Evolutionary conservation across 2,797 vertebrate genomes (phyloP), one percentile per base, ranked within the genome.

Genomic region (Synaphobranchus kaupii): DNA sequence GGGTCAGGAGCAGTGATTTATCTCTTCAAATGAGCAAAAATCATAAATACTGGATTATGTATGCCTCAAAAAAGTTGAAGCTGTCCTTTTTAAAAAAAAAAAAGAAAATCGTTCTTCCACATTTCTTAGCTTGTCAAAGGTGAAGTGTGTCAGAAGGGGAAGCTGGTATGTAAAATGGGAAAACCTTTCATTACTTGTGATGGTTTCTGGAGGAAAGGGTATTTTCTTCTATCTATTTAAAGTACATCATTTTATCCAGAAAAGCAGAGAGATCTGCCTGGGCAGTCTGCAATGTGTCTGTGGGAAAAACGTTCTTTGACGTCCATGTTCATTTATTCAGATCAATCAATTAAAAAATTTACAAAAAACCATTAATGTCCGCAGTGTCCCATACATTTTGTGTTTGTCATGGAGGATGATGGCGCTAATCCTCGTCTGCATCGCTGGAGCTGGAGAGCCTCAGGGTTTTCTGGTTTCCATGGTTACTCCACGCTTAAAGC

Each of bases 31-130:
- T 86, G 83, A 88, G 87, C 84, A 83, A 88, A 88, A 85, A 73
- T 88, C 85, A 88, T 88, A 80, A 88, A 88, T 84, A 86, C 82
- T 88, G 60, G 54, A 88, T 88, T 60, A 88, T 84, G 85, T 82
- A 60, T 73, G 88, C 34, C 47, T 44, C 50, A 28, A 39, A 83
- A 88, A 88, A 84, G 60, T 52, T 66, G 85, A 84, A 86, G 80
- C 48, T 87, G 47, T 63, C 25, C 54, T 58, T 73, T 78, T 86
- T 54, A 88, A 56, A 56, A 56, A 56, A 56, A 39, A 39, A 39
- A 39, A 39, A 39, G 0, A 39, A 39, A 39, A 39, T 56, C 12
- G 3, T 56, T 56, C 3, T 17, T 88, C 78, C 20, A 28, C 84
- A 78, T 88, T 82, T 85, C 76, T 85, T 76, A 52, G 44, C 87